Conservation (phyloP, 2,113 vertebrate species). For the Cottus gobio region DNA sequence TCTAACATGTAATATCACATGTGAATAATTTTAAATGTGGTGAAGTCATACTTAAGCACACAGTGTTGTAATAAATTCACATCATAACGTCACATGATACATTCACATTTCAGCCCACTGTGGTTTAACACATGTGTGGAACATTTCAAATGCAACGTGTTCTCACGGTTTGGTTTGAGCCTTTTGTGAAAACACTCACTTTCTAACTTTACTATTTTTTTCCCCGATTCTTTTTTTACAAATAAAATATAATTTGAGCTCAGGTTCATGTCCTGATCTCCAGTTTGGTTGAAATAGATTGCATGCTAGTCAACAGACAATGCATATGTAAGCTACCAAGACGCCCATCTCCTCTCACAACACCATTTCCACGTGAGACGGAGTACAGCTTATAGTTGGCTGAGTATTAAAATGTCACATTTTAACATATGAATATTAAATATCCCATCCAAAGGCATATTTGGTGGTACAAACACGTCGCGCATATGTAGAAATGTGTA, state of each 20-base stretch:
- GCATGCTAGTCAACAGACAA: slow-evolving; percentile 33
- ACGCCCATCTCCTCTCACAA: slow-evolving; percentile 6
- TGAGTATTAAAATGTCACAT: not conserved
- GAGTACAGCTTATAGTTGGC: not conserved
- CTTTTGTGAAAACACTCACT: not conserved
- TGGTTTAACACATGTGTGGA: not conserved
- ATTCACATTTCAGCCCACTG: not conserved
- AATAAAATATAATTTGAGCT: not conserved
- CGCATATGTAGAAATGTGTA: not conserved
- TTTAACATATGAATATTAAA: not conserved
- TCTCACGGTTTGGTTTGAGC: not conserved
- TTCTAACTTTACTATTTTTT: not conserved
- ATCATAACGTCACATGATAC: not conserved
- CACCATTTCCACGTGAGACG: not conserved
- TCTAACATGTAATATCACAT: not conserved
- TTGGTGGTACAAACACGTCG: not conserved
- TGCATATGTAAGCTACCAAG: not conserved
- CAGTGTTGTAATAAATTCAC: not conserved
- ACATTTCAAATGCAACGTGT: not conserved
- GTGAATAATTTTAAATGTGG: not conserved
- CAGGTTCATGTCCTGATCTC: not conserved
- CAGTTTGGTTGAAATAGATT: not conserved
- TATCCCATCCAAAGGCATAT: not conserved
- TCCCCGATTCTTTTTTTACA: not conserved
- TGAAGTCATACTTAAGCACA: not conserved